phyloP scores from a whole-genome alignment of 1,140 invertebrate species.

The Lasioglossum albipes region DNA sequence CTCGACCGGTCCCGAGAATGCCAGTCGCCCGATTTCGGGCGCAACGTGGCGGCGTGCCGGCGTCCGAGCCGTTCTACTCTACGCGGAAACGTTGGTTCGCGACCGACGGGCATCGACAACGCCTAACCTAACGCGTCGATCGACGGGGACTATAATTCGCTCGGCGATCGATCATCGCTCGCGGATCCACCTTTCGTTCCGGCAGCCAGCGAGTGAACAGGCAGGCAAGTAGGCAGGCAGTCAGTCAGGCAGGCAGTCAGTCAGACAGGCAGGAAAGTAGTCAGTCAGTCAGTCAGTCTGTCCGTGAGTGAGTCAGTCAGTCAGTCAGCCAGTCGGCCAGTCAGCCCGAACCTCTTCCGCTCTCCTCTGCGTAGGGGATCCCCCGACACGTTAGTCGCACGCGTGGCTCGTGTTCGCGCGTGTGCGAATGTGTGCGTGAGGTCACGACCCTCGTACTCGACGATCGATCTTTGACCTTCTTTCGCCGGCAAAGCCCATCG shows the following conservation, averaged over 20 bases:
- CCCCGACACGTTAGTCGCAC: slow-evolving; percentile 43
- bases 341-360: slow-evolving; percentile 29
- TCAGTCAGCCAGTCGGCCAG: not conserved
- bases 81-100: slow-evolving; percentile 33
- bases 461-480: slow-evolving; percentile 73
- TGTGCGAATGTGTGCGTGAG: slow-evolving; percentile 58
- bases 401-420: slow-evolving; percentile 5
- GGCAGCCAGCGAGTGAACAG: not conserved
- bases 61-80: slow-evolving; percentile 50
- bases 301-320: no score
- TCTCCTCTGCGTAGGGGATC: not conserved
- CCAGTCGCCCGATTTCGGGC: not conserved
- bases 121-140: slow-evolving; percentile 55
- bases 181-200: slow-evolving; percentile 24
- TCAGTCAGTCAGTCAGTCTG: no score
- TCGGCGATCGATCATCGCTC: slow-evolving; percentile 46
- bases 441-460: slow-evolving; percentile 63
- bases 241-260: no score
- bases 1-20: not conserved
- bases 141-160: not conserved
- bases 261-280: no score
- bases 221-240: no score
- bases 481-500: slow-evolving; percentile 59
- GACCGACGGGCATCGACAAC: slow-evolving; percentile 51
- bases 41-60: not conserved